Conservation (phyloP, 2,113 vertebrate genomes). For the Phylloscopus trochilus region DNA sequence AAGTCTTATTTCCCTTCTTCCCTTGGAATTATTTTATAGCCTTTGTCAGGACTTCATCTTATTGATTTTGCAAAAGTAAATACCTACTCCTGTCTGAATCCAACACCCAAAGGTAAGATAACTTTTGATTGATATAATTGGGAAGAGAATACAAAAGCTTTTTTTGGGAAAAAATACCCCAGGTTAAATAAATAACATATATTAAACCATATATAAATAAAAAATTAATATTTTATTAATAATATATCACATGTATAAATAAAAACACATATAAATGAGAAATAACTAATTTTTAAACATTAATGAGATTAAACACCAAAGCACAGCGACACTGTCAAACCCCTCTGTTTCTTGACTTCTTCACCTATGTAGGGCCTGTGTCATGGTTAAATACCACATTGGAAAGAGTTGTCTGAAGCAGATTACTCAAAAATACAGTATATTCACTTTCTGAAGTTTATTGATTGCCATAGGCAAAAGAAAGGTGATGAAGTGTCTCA, state of each 20-base stretch:
- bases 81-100: background rate
- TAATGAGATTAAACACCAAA: background rate
- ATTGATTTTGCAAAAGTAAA: background rate
- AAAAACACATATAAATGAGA: background rate
- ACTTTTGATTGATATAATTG: background rate
- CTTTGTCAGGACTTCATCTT: background rate
- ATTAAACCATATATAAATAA: background rate
- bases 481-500: background rate
- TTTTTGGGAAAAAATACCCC: background rate
- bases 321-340: background rate
- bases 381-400: background rate
- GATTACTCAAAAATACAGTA: background rate
- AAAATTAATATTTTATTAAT: no score
- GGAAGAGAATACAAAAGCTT: background rate
- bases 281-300: background rate
- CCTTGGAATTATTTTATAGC: background rate
- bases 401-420: background rate
- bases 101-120: background rate
- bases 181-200: background rate
- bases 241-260: background rate
- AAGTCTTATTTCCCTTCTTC: background rate
- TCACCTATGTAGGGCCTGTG: background rate
- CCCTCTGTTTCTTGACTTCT: background rate
- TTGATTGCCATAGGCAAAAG: background rate
- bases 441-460: background rate